phyloP scores from a whole-genome alignment of 2,888 invertebrate genomes.

The Diloba caeruleocephala region DNA sequence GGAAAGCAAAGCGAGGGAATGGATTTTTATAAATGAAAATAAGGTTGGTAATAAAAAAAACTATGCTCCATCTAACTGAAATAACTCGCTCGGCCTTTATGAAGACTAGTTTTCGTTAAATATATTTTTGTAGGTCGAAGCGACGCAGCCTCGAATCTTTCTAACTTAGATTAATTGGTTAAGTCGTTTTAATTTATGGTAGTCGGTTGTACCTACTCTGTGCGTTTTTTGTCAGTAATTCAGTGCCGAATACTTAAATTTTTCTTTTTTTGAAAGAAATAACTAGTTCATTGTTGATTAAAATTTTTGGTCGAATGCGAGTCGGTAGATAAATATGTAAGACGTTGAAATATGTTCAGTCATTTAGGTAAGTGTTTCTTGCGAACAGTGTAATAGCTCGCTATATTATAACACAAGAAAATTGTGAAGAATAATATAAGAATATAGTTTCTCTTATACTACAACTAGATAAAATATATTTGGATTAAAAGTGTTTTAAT shows the following conservation, averaged over 20 bases:
- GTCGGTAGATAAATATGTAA: constrained; percentile 18
- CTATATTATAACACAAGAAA: constrained; percentile 7
- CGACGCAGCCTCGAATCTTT: not conserved
- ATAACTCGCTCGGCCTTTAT: no score
- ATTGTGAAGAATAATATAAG: constrained; percentile 7
- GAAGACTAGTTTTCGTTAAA: constrained; percentile 14
- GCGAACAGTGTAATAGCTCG: constrained; percentile 18
- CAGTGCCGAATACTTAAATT: no score
- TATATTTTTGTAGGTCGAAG: constrained; percentile 8
- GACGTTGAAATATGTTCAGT: constrained; percentile 23
- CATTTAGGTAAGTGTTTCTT: constrained; percentile 35
- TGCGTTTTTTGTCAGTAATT: constrained; percentile 1
- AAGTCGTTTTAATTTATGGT: constrained; percentile 24
- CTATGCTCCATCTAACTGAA: no score
- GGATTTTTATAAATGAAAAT: no score
- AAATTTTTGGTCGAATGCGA: no score
- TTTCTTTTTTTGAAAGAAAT: not conserved
- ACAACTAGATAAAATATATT: not conserved
- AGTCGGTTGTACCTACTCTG: constrained; percentile 13
- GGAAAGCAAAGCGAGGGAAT: no score
- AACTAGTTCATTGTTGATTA: not conserved
- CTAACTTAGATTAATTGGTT: constrained; percentile 31
- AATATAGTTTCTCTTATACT: not conserved
- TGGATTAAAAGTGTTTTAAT: not conserved
- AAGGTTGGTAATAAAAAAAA: no score